Conservation (phyloP, 2,113 vertebrate genomes). For the Callochromis pleurospilus region DNA sequence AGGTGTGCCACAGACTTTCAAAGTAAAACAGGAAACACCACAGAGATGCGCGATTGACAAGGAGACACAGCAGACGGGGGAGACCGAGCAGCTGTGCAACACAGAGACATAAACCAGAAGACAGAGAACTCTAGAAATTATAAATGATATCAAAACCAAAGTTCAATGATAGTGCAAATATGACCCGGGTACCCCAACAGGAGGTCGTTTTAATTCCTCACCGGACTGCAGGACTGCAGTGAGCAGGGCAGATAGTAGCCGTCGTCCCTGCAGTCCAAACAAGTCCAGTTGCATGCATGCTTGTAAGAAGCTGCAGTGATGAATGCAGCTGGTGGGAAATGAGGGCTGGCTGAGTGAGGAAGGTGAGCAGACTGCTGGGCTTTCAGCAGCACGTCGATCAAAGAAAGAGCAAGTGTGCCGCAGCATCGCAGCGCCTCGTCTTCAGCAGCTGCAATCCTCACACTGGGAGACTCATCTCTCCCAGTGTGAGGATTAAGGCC, state of each 20-base stretch:
- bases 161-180: neutral
- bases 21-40: neutral
- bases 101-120: neutral
- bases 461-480: neutral
- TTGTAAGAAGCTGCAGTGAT: neutral
- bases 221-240: neutral
- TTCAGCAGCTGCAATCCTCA: neutral
- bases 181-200: neutral
- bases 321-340: neutral
- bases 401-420: neutral
- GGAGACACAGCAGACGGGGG: neutral
- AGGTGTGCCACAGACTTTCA: neutral
- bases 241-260: neutral
- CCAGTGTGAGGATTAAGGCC: constrained; percentile 13
- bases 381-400: neutral
- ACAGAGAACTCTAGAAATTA: neutral
- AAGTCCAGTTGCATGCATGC: neutral
- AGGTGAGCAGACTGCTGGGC: neutral
- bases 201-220: neutral
- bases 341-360: neutral
- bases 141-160: neutral
- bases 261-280: neutral
- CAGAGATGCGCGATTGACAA: accelerated
- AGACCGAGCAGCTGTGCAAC: neutral
- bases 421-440: neutral